Conservation (phyloP, 2,888 invertebrate genomes). For the Incurvaria masculella region DNA sequence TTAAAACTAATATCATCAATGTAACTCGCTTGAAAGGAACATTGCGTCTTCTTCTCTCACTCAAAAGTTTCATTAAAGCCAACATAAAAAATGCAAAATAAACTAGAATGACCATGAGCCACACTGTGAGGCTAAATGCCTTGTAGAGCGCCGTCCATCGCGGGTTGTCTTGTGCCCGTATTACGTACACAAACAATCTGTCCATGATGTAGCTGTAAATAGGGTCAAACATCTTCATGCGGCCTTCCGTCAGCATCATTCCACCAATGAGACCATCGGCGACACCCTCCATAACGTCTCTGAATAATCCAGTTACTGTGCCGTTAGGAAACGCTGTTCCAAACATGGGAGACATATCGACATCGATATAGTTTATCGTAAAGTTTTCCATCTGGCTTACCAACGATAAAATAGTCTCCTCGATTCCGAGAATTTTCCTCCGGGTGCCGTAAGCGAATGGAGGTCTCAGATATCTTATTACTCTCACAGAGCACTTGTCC, state of each 20-base stretch:
- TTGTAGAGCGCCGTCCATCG: neutral
- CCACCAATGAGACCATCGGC: neutral
- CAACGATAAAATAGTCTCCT: neutral
- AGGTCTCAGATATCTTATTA: neutral
- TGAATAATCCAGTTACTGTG: neutral
- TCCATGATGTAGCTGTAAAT: neutral
- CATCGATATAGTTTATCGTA: neutral
- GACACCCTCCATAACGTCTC: neutral
- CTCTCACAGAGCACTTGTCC: neutral
- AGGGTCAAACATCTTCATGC: neutral
- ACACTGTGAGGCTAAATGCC: neutral
- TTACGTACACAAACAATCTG: neutral
- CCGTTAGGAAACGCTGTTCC: neutral
- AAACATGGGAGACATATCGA: neutral
- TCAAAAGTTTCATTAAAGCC: too few relatives aligned
- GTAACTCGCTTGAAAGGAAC: too few relatives aligned
- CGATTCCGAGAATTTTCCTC: neutral
- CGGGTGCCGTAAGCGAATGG: neutral
- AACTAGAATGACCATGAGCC: neutral
- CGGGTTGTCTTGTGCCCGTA: neutral
- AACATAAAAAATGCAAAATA: neutral
- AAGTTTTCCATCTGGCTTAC: neutral
- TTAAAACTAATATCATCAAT: too few relatives aligned
- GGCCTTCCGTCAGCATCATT: neutral
- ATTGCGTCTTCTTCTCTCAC: too few relatives aligned